Conservation (phyloP, 1,140 invertebrate species). For the Neodiprion lecontei region DNA sequence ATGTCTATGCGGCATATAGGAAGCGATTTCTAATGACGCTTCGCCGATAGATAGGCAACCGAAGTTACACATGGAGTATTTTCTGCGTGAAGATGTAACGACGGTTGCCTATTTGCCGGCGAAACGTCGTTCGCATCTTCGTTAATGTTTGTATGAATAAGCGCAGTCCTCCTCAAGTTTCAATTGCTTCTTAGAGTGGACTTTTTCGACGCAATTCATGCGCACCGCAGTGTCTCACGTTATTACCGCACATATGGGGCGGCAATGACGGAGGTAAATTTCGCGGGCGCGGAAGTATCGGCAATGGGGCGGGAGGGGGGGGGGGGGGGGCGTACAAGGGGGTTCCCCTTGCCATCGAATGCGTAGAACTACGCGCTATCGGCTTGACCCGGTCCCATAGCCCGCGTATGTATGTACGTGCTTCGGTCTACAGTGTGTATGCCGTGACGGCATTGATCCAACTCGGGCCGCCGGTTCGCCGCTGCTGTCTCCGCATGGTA, state of each 20-base stretch:
- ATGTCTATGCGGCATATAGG: no score
- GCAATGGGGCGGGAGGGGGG: neutral
- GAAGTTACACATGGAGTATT: no score
- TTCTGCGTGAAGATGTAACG: no score
- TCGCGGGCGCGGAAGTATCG: neutral
- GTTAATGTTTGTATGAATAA: no score
- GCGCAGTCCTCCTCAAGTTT: no score
- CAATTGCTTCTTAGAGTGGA: neutral
- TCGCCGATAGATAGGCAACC: no score
- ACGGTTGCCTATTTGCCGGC: no score
- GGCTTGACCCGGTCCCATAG: slow-evolving; percentile 3
- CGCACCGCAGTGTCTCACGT: neutral
- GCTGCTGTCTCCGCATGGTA: neutral
- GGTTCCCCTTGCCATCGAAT: neutral
- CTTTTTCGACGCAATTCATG: neutral
- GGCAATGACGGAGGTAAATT: neutral
- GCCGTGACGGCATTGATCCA: slow-evolving; percentile 13
- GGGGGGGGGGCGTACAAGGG: neutral
- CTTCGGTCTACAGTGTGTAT: neutral
- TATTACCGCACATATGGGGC: neutral
- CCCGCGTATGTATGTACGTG: slow-evolving; percentile 3
- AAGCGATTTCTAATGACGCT: no score
- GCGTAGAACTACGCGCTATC: neutral
- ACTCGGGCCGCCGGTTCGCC: neutral
- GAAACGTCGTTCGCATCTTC: no score